phyloP scores from a whole-genome alignment of 2,113 vertebrate species.

The Tragulus kanchil region DNA sequence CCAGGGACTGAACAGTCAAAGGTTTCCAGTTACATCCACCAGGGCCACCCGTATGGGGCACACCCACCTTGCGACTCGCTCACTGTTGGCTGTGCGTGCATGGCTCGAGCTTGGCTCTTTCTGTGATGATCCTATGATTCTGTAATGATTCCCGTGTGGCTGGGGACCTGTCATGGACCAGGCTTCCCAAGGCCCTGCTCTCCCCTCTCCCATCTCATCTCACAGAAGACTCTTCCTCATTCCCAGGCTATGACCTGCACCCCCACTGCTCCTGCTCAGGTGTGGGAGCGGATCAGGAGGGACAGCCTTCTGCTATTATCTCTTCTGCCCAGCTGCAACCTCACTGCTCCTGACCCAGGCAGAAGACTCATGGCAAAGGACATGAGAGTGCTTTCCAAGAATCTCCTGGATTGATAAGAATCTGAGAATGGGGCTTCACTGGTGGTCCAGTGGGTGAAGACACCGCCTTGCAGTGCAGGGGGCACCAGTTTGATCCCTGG shows the following conservation, averaged over 20 bases:
- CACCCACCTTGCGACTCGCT: neutral
- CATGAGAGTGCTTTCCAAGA: conserved; percentile 23
- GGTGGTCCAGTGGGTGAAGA: too few species aligned
- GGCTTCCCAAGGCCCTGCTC: neutral
- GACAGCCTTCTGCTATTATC: neutral
- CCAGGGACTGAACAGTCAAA: neutral
- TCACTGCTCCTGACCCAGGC: neutral
- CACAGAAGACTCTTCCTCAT: neutral
- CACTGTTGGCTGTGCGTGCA: neutral
- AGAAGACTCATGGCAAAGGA: neutral
- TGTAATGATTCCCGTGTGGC: neutral
- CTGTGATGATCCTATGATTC: neutral
- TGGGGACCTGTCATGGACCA: neutral
- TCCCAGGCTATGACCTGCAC: accelerated
- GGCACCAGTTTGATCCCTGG: too few species aligned
- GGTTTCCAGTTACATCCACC: neutral
- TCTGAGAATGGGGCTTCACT: neutral
- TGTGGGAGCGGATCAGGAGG: neutral
- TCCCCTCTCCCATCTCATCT: neutral
- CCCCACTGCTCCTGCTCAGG: neutral
- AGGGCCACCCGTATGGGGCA: neutral
- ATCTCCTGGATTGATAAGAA: neutral
- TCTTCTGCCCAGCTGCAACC: neutral
- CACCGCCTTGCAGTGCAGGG: too few species aligned
- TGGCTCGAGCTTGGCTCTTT: neutral